Conservation (phyloP, 2,113 vertebrate species). For the Pholis gunnellus region DNA sequence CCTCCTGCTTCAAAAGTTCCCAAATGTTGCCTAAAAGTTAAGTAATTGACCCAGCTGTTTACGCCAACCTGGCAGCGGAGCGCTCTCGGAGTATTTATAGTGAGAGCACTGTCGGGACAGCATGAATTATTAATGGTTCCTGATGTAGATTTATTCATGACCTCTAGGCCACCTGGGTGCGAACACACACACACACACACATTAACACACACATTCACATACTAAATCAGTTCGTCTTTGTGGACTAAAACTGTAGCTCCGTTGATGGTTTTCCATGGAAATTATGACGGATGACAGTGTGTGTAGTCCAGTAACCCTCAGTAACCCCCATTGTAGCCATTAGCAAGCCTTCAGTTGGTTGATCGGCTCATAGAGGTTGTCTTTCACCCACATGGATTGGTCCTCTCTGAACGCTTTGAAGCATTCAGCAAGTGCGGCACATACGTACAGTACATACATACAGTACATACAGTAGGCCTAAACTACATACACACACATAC, state of each 20-base stretch:
- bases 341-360: conserved; percentile 33
- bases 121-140: conserved; percentile 81
- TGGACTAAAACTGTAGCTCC: conserved; percentile 7
- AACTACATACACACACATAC: conserved; percentile 69
- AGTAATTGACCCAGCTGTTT: conserved; percentile 71
- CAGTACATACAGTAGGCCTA: conserved; percentile 63
- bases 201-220: conserved; percentile 41
- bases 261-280: conserved; percentile 26
- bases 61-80: conserved; percentile 54
- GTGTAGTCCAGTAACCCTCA: conserved; percentile 52
- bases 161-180: conserved; percentile 76
- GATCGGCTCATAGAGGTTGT: conserved; percentile 39
- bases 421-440: conserved; percentile 71
- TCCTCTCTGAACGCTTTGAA: conserved; percentile 67
- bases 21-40: conserved; percentile 50
- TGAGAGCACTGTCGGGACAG: conserved; percentile 71
- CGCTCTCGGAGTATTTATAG: conserved; percentile 76
- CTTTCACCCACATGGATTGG: conserved; percentile 41
- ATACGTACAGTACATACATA: conserved; percentile 63
- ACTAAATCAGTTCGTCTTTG: conserved; percentile 52
- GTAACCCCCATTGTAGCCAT: conserved; percentile 44
- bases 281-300: conserved; percentile 41
- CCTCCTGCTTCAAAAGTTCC: conserved; percentile 44
- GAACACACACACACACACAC: conserved; percentile 44
- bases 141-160: conserved; percentile 78